These are phyloP conservation scores for Lipophrys pholis DNA, from an alignment of 2,113 vertebrate species.

Conservation along the genomic window DNA sequence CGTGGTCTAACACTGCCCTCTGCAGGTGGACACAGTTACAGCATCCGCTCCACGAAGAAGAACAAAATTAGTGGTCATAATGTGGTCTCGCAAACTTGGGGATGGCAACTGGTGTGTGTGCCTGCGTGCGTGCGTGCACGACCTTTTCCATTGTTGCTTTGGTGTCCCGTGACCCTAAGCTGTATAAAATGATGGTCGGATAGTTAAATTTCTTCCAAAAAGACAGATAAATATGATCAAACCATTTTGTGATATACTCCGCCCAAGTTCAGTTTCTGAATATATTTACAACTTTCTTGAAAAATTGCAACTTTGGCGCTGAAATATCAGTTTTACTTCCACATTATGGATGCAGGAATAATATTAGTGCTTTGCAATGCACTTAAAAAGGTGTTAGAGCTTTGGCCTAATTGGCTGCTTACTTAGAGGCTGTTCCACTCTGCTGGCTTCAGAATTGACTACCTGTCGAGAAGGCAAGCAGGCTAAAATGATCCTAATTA, in stretches of 20 bases:
- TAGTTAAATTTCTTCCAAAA: too few species aligned
- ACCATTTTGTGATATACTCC: too few species aligned
- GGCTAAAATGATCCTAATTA: constrained; percentile 23
- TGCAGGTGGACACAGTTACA: constrained; percentile 36
- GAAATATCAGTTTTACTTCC: constrained; percentile 2
- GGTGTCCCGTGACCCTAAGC: too few species aligned
- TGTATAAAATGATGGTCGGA: too few species aligned
- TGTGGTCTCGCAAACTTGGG: too few species aligned
- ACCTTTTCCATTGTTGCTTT: too few species aligned
- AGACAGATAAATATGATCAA: neutral
- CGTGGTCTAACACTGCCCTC: constrained; percentile 70
- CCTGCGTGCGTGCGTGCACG: too few species aligned
- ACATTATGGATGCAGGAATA: constrained; percentile 47
- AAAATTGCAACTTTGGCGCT: neutral
- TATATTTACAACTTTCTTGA: too few species aligned
- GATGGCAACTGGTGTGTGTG: too few species aligned
- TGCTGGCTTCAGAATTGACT: constrained; percentile 32
- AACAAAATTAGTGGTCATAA: neutral
- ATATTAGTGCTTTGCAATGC: constrained; percentile 45
- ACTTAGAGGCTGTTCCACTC: constrained; percentile 16
- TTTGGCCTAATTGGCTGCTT: constrained; percentile 31
- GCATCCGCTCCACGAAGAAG: neutral
- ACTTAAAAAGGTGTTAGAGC: constrained; percentile 17
- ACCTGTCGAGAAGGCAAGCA: constrained; percentile 21
- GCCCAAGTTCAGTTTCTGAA: too few species aligned